Evolutionary conservation across 1,140 invertebrate genomes (phyloP), one percentile per base, ranked within the genome.

Genomic region (Neodiprion pinetum): DNA sequence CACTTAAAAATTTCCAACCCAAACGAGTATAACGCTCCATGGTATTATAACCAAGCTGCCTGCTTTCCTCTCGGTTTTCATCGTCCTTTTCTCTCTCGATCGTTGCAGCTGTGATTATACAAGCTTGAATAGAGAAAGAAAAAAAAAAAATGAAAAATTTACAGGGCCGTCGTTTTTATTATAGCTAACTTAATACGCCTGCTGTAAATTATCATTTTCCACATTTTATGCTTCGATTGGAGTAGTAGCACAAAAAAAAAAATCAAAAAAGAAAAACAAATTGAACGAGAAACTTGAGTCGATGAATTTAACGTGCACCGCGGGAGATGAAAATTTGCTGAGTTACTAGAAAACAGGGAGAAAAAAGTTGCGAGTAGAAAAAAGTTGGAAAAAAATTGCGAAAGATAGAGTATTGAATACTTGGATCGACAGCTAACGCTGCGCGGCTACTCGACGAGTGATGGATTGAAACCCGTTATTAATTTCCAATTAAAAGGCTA

Each of bases 401-500:
- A 2, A 40, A 40, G 28, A 40, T 40, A 40, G 28, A 40, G 28
- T 5, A 2, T 40, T 40, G 17, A 40, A 40, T 40, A 40, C 28
- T 40, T 40, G 28, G 28, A 40, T 40, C 28, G 28, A 40, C 28
- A 40, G 28, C 28, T 40, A 40, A 5, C 28, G 5, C 28, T 21
- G 17, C 17, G n/a, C 50, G 50, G 50, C 1, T 53, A 53, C 50
- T 53, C 50, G 50, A 84, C 78, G 82, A 84, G 79, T 82, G 80
- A 82, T 80, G 81, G 79, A 77, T 76, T 69, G 77, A 78, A 86
- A 85, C 83, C 78, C 75, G 76, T 80, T 84, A 86, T 88, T 88
- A 88, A 85, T 86, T 87, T 85, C 81, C 85, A 88, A 89, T 89
- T 88, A 88, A 87, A 84, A 84, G 77, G 82, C 81, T 84, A 80